Conservation (phyloP, 2,888 invertebrate species). For the Lysandra bellargus region DNA sequence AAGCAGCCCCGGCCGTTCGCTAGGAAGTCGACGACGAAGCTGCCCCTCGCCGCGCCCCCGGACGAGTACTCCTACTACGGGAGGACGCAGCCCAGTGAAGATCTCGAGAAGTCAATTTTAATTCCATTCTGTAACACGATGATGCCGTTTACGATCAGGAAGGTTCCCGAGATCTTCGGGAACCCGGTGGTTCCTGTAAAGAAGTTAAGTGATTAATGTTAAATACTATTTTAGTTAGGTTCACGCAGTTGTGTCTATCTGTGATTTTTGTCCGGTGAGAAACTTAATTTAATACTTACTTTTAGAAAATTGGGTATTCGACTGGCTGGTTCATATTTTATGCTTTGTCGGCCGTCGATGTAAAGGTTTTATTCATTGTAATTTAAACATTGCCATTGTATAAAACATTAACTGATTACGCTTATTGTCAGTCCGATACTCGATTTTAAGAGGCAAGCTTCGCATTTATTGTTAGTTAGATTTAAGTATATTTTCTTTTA, state of each 20-base stretch:
- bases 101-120: slow-evolving; percentile 1
- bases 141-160: slow-evolving; percentile 13
- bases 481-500: not conserved
- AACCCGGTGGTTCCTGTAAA: slow-evolving; percentile 12
- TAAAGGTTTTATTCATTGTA: not conserved
- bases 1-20: slow-evolving; percentile 55
- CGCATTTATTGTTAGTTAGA: not conserved
- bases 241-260: not conserved
- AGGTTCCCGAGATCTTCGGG: slow-evolving; percentile 16
- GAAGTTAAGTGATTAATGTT: not conserved
- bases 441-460: not conserved
- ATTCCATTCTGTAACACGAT: slow-evolving; percentile 20
- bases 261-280: not conserved
- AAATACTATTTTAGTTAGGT: not conserved
- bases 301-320: not conserved
- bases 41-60: slow-evolving; percentile 45
- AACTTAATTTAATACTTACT: slow-evolving; percentile 5
- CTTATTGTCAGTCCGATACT: not conserved
- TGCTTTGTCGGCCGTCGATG: not conserved
- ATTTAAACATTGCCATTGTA: not conserved
- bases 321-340: not conserved
- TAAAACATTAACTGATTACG: slow-evolving; percentile 1
- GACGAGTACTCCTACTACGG: slow-evolving; percentile 17
- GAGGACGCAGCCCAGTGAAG: not conserved
- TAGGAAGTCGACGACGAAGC: slow-evolving; percentile 62